Conservation (phyloP, 2,113 vertebrate genomes). For the Brienomyrus brachyistius region DNA sequence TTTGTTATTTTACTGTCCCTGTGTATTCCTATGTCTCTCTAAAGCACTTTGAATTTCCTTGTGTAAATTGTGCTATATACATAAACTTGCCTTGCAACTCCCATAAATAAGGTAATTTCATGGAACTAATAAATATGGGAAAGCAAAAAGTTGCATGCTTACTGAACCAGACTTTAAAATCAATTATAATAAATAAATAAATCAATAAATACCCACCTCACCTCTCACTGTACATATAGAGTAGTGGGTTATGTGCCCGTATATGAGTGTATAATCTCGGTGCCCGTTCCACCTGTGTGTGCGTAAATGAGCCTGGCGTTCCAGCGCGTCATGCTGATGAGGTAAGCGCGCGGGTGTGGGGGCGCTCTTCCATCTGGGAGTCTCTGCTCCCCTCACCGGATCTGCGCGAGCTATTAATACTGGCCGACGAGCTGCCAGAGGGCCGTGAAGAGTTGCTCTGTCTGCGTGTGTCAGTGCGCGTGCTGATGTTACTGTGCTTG, state of each 20-base stretch:
- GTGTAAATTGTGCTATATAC: not conserved
- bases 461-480: not conserved
- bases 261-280: not conserved
- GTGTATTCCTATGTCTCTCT: not conserved
- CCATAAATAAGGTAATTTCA: not conserved
- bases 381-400: not conserved
- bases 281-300: not conserved
- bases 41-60: not conserved
- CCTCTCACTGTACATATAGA: not conserved
- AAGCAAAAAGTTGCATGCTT: not conserved
- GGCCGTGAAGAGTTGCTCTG: not conserved
- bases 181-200: not conserved
- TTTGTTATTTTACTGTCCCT: not conserved
- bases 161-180: not conserved
- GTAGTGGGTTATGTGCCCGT: not conserved
- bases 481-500: conserved; percentile 9
- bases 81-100: not conserved
- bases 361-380: not conserved
- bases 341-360: not conserved
- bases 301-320: not conserved
- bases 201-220: not conserved
- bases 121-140: not conserved
- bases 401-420: conserved; percentile 1
- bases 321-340: not conserved
- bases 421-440: not conserved